These are phyloP conservation scores for Anodontia alba DNA, from an alignment of 2,888 invertebrate species.

Conservation along the genomic window DNA sequence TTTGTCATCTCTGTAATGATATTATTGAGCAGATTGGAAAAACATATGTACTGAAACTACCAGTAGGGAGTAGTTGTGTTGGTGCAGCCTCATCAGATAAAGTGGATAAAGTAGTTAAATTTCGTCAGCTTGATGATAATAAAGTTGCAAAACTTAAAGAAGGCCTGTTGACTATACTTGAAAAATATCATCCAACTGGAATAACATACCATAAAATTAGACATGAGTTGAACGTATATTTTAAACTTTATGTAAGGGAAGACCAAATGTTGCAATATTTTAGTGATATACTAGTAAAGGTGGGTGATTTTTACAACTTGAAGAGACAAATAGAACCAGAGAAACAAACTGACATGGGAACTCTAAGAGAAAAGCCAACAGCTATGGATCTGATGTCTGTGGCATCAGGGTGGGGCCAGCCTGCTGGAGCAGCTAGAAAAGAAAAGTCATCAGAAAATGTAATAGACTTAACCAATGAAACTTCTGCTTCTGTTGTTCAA, in stretches of 20 bases:
- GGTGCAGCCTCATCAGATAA: no score
- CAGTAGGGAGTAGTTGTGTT: no score
- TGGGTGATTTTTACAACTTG: background rate
- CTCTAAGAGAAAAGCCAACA: background rate
- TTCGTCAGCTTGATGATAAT: background rate
- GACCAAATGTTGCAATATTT: background rate
- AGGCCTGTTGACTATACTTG: background rate
- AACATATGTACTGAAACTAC: no score
- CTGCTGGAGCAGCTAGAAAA: background rate
- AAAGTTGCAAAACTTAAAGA: background rate
- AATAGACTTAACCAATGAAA: background rate
- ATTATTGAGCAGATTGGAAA: no score
- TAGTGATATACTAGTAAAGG: background rate
- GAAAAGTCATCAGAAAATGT: background rate
- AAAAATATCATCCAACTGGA: background rate
- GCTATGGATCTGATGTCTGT: conserved; percentile 36
- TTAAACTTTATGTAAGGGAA: background rate
- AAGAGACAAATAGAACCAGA: background rate
- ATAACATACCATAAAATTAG: no score
- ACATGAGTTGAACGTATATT: background rate
- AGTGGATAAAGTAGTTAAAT: no score
- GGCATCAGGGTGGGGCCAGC: conserved; percentile 22
- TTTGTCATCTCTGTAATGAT: no score
- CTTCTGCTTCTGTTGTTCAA: no score
- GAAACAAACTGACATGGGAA: background rate